A percentile compares a stretch with the other conserved stretches of the same genome.
Conservation (phyloP, 2,113 vertebrate genomes). For the Ammodytes marinus region DNA sequence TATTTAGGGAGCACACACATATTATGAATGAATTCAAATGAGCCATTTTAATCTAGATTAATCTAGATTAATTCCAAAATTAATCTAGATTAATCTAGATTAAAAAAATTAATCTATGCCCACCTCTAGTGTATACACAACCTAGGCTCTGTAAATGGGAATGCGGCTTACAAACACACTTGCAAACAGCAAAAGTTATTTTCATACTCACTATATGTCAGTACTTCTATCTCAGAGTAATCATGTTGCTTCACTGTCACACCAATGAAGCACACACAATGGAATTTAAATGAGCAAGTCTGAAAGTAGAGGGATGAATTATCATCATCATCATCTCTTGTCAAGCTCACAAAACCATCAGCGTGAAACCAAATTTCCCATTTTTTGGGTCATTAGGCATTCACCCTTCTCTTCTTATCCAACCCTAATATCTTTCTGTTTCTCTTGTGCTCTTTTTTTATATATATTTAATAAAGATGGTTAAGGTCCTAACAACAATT, state of each 20-base stretch:
- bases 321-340: background rate
- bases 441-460: background rate
- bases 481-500: background rate
- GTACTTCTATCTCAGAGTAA: background rate
- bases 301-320: background rate
- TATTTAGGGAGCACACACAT: no score
- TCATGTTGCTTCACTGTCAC: background rate
- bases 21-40: no score
- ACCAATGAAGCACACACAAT: background rate
- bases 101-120: no score
- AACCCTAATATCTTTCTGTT: background rate
- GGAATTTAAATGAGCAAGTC: background rate
- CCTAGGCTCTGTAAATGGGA: no score
- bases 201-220: background rate
- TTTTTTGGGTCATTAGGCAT: background rate
- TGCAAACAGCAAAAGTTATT: background rate
- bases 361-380: background rate
- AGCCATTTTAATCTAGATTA: no score
- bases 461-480: background rate
- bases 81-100: no score
- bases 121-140: no score
- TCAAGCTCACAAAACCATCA: background rate
- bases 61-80: no score
- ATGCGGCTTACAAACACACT: background rate
- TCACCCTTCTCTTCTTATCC: background rate